Evolutionary conservation across 1,140 invertebrate genomes (phyloP).

Genomic region (Brachionus asplanchnoidis): DNA sequence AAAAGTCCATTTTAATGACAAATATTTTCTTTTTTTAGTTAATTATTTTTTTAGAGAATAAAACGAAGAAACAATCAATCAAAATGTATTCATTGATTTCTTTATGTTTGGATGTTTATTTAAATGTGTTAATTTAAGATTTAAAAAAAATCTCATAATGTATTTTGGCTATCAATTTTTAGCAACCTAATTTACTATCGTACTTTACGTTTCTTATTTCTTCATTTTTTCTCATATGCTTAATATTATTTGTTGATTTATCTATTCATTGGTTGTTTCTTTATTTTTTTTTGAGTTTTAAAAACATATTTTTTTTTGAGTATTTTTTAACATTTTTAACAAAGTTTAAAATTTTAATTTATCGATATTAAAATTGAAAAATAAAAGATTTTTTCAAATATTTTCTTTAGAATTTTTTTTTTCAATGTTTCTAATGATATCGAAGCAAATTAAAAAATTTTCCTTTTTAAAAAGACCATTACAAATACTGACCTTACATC

Average conservation of each 20-base stretch:
- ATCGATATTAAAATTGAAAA: not conserved
- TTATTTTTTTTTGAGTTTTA: not conserved
- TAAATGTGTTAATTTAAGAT: slow-evolving; percentile 4
- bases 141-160: slow-evolving; percentile 2
- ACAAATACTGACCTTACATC: too few relatives aligned
- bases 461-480: too few relatives aligned
- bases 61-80: not conserved
- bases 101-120: not conserved
- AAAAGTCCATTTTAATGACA: not conserved
- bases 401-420: not conserved
- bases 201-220: not conserved
- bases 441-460: not conserved
- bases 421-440: not conserved
- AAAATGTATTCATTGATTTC: not conserved
- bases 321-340: slow-evolving; percentile 21
- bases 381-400: not conserved
- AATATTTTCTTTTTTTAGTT: slow-evolving; percentile 7
- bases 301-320: slow-evolving; percentile 1
- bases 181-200: not conserved
- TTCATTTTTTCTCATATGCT: not conserved
- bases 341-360: slow-evolving; percentile 31
- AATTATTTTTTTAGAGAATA: slow-evolving; percentile 34
- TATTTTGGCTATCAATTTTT: not conserved
- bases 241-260: not conserved
- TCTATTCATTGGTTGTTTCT: not conserved